Evolutionary conservation across 2,113 vertebrate species (phyloP).

Genomic region (Oncorhynchus kisutch): DNA sequence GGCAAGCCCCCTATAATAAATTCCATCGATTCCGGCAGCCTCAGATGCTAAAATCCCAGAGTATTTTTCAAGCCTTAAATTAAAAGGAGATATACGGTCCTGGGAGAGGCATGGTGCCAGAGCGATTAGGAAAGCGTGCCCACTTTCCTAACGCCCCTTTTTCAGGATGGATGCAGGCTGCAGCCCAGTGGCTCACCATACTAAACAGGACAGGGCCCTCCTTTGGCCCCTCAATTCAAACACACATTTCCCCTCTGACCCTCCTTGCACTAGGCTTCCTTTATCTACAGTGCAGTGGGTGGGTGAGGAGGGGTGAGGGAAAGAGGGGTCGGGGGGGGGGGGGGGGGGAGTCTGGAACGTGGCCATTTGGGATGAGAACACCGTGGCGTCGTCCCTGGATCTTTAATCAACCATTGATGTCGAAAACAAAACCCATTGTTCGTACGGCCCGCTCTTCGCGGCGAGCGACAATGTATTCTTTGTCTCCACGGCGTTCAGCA

Average conservation of each 20-base stretch:
- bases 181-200: not conserved
- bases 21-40: slow-evolving; percentile 77
- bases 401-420: slow-evolving; percentile 1
- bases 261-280: too few relatives aligned
- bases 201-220: not conserved
- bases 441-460: too few relatives aligned
- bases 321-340: slow-evolving; percentile 50
- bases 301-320: slow-evolving; percentile 42
- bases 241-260: not conserved
- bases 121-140: slow-evolving; percentile 51
- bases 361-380: slow-evolving; percentile 51
- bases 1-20: slow-evolving; percentile 75
- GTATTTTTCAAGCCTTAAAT: slow-evolving; percentile 73
- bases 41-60: slow-evolving; percentile 73
- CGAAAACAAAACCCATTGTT: slow-evolving; percentile 14
- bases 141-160: not conserved
- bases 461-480: too few relatives aligned
- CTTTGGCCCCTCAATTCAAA: not conserved
- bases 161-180: not conserved
- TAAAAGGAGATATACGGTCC: slow-evolving; percentile 78
- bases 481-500: too few relatives aligned
- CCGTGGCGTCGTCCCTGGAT: slow-evolving; percentile 6
- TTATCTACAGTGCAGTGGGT: not conserved
- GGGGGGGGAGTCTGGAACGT: slow-evolving; percentile 48
- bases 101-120: slow-evolving; percentile 46